Percentiles rank a stretch among this genome's conserved stretches.
These are phyloP conservation scores for Delichon dasypus DNA, from an alignment of 2,797 vertebrate genomes.

Conservation along the genomic window DNA sequence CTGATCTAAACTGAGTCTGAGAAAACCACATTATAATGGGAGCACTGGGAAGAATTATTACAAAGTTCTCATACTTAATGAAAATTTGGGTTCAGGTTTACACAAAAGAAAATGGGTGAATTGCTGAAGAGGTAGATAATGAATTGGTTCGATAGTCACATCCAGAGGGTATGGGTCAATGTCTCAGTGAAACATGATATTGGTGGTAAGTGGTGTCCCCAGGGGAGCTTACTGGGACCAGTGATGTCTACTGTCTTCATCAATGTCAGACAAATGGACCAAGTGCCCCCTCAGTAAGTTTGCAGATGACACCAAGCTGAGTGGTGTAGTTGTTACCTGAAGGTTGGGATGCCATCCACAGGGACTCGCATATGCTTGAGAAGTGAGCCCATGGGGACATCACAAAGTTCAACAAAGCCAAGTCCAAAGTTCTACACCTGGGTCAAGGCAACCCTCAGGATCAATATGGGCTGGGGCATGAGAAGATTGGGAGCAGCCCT, in stretches of 20 bases:
- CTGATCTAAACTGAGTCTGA: background rate
- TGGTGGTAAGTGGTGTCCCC: background rate
- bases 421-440: background rate
- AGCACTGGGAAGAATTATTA: background rate
- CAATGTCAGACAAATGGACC: background rate
- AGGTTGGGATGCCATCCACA: background rate
- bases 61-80: background rate
- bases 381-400: background rate
- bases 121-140: background rate
- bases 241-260: background rate
- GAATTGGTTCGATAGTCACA: background rate
- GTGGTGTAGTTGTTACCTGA: background rate
- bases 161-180: background rate
- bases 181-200: background rate
- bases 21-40: background rate
- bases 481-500: background rate
- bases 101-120: background rate
- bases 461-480: background rate
- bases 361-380: rapidly evolving
- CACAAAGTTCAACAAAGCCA: background rate
- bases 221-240: background rate
- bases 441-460: background rate
- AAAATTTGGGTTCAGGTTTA: background rate
- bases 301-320: background rate
- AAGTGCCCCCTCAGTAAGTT: background rate